Conservation (phyloP, 2,888 invertebrate genomes). For the Agonum fuliginosum region DNA sequence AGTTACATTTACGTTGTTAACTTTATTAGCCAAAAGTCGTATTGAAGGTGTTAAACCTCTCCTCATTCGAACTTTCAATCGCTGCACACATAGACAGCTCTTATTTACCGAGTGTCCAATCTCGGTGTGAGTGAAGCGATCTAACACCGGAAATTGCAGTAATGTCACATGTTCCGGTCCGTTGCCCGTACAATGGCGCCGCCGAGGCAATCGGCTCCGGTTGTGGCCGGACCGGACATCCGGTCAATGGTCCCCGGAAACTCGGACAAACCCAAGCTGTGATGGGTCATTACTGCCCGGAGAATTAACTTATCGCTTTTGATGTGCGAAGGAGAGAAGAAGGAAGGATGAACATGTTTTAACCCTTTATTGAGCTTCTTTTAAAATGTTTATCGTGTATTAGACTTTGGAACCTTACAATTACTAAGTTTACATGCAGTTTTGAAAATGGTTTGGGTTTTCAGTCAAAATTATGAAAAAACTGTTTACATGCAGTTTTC, state of each 20-base stretch:
- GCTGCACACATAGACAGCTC: background rate
- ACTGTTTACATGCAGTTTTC: too few species aligned
- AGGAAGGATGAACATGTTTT: too few species aligned
- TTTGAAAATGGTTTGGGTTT: too few species aligned
- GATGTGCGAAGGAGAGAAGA: background rate
- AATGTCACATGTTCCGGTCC: conserved; percentile 40
- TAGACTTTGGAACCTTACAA: too few species aligned
- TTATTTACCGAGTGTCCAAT: conserved; percentile 22
- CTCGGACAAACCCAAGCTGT: background rate
- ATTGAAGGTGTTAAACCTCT: too few species aligned
- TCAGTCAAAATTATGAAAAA: too few species aligned
- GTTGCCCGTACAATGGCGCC: conserved; percentile 22
- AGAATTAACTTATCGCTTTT: background rate
- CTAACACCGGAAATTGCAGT: conserved; percentile 45
- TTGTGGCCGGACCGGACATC: conserved; percentile 7
- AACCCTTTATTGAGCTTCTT: too few species aligned
- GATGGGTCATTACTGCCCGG: background rate
- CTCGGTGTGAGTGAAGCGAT: background rate
- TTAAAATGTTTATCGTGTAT: too few species aligned
- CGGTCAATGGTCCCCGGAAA: conserved; percentile 33
- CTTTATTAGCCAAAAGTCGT: too few species aligned
- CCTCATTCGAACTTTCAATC: too few species aligned
- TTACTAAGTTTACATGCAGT: too few species aligned
- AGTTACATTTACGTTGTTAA: too few species aligned
- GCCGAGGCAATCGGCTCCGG: conserved; percentile 37